Evolutionary conservation across 2,888 invertebrate genomes (phyloP).

Genomic region (Epiblema foenella): DNA sequence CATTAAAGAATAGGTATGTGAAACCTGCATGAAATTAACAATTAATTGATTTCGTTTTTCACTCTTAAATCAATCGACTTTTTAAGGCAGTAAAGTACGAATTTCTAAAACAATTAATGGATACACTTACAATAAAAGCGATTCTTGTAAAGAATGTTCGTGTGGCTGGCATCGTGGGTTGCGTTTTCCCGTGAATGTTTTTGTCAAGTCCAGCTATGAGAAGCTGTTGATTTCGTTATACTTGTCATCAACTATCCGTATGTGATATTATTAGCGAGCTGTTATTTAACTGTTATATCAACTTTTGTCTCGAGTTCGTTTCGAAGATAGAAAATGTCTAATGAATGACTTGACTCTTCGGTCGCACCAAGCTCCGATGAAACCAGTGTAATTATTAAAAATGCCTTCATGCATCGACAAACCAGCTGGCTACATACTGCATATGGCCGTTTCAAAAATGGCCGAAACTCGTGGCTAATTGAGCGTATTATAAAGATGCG

Average conservation of each 20-base stretch:
- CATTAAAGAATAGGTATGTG: slow-evolving; percentile 64
- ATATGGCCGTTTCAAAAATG: slow-evolving; percentile 60
- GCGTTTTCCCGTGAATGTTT: neutral
- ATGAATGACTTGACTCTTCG: no score
- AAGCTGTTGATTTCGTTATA: no score
- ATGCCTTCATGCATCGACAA: neutral
- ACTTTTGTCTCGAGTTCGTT: neutral
- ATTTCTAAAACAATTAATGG: neutral
- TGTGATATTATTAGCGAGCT: no score
- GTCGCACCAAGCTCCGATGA: neutral
- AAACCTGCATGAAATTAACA: slow-evolving; percentile 52
- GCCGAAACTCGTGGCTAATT: slow-evolving; percentile 71
- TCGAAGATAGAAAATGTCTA: neutral
- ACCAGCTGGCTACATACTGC: slow-evolving; percentile 46
- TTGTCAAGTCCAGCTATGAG: neutral
- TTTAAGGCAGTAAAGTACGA: neutral
- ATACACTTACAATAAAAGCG: neutral
- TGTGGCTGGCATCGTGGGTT: neutral
- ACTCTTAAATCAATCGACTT: slow-evolving; percentile 48
- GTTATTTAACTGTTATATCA: no score
- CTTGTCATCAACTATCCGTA: neutral
- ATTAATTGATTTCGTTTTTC: slow-evolving; percentile 30
- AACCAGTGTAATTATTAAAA: neutral
- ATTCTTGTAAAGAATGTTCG: slow-evolving; percentile 1
- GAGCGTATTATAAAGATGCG: slow-evolving; percentile 75